Evolutionary conservation across 1,140 invertebrate genomes (phyloP).

Genomic region (Coboldia fuscipes): DNA sequence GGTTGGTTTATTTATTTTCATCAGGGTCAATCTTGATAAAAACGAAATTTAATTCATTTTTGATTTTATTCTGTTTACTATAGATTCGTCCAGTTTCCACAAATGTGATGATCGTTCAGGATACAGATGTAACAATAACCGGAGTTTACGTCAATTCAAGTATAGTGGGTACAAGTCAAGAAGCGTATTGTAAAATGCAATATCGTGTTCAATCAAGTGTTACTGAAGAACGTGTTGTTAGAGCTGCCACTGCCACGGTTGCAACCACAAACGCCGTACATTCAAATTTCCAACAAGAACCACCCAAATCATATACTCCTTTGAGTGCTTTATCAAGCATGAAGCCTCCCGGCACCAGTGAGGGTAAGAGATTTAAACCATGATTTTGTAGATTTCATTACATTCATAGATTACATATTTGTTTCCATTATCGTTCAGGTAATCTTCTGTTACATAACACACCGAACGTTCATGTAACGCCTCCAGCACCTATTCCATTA

Average conservation of each 20-base stretch:
- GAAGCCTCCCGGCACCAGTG: constrained; percentile 50
- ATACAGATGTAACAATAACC: constrained; percentile 68
- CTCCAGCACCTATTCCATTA: too few relatives aligned
- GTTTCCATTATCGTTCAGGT: too few relatives aligned
- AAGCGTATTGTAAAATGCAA: constrained; percentile 66
- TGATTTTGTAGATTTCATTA: too few relatives aligned
- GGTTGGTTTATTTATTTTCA: neutral
- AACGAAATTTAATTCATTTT: neutral
- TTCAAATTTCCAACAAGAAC: too few relatives aligned
- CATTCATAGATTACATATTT: too few relatives aligned
- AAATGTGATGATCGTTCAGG: constrained; percentile 50
- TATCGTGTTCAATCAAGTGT: constrained; percentile 31
- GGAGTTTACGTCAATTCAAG: constrained; percentile 54
- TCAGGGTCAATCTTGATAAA: neutral
- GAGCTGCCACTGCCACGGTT: constrained; percentile 50
- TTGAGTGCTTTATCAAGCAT: constrained; percentile 67
- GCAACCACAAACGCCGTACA: too few relatives aligned
- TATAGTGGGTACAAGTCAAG: constrained; percentile 49
- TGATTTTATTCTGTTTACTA: neutral
- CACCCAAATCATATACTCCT: constrained; percentile 58
- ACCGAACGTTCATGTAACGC: too few relatives aligned
- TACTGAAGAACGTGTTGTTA: constrained; percentile 24
- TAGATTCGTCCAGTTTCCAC: constrained; percentile 17
- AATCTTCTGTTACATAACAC: too few relatives aligned
- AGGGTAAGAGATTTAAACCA: too few relatives aligned